Evolutionary conservation across 2,113 vertebrate genomes (phyloP).

Genomic region (Urocynchramus pylzowi): DNA sequence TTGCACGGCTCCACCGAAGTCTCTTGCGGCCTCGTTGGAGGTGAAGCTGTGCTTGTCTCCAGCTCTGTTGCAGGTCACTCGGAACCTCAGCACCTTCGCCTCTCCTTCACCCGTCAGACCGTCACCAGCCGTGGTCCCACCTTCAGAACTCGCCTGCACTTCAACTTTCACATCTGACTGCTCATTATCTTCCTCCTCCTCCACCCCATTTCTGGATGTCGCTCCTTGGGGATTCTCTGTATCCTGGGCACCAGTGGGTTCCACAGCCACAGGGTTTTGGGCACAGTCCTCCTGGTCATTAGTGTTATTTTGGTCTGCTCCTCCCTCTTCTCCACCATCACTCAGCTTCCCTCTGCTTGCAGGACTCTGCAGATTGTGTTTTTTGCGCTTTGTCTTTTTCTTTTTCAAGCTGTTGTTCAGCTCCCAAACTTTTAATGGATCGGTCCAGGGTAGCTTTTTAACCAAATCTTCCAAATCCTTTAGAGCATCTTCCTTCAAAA

Average conservation of each 20-base stretch:
- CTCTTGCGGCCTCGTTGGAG: slow-evolving; percentile 92
- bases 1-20: slow-evolving; percentile 94
- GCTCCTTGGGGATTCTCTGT: not conserved
- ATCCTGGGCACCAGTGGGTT: not conserved
- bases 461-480: slow-evolving; percentile 86
- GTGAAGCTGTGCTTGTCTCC: slow-evolving; percentile 94
- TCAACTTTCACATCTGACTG: not conserved
- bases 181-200: not conserved
- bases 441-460: slow-evolving; percentile 83
- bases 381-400: slow-evolving; percentile 83
- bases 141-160: not conserved
- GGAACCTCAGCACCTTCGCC: slow-evolving; percentile 78
- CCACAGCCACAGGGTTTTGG: not conserved
- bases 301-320: not conserved
- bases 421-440: slow-evolving; percentile 88
- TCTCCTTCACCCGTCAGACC: not conserved
- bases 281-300: not conserved
- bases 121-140: not conserved
- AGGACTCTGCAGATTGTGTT: slow-evolving; percentile 16
- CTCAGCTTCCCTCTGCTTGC: slow-evolving; percentile 42
- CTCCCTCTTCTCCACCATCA: not conserved
- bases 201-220: not conserved
- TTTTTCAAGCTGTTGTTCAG: slow-evolving; percentile 89
- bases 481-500: slow-evolving; percentile 85
- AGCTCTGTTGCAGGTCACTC: slow-evolving; percentile 92